Base-by-base conservation (phyloP, 2,113 vertebrate species). In the Misgurnus anguillicaudatus region DNA sequence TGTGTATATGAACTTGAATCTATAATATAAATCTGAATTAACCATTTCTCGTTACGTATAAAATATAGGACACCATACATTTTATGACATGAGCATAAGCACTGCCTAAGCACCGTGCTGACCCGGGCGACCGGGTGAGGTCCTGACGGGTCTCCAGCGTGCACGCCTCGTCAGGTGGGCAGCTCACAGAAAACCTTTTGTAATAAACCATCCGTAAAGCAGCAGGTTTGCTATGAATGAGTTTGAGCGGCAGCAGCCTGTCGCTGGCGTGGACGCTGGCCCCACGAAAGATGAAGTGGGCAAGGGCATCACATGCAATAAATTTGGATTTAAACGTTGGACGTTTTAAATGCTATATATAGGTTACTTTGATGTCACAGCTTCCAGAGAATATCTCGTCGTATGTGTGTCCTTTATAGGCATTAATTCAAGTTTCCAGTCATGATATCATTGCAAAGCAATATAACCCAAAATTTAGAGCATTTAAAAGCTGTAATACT, bases 221-320 rank as follows among this genome's bases (percentile, higher is more conserved):
- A 90, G 83, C 87, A 91, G 93, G 93, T 94, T 94, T 94, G 92
- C 89, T 93, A 93, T 92, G 90, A 92, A 91, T 91, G 91, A 89
- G 93, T 94, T 93, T 93, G 93, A 90, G 93, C 24, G 24, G 24
- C 89, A 11, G 87, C 84, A 78, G 77, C 91, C 91, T 92, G 91
- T 75, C 80, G 87, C 58, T 66, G 90, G 87, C 89, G 91, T 92
- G 91, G 81, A 82, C 82, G 87, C 68, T 79, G 87, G 78, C 70
- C 13, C 14, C 60, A 67, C 53, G 64, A 24, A 17, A 38, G 69
- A 16, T 57, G 8, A 6, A 6, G 16, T 9, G 21, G 24, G 17
- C 16, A 21, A 36, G 51, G 78, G 85, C 72, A 62, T 82, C 83
- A 87, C 85, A 86, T 87, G 87, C 87, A 90, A 88, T 89, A 88